Base-by-base conservation (phyloP, 2,888 invertebrate species). In the Cylloceria caligata region DNA sequence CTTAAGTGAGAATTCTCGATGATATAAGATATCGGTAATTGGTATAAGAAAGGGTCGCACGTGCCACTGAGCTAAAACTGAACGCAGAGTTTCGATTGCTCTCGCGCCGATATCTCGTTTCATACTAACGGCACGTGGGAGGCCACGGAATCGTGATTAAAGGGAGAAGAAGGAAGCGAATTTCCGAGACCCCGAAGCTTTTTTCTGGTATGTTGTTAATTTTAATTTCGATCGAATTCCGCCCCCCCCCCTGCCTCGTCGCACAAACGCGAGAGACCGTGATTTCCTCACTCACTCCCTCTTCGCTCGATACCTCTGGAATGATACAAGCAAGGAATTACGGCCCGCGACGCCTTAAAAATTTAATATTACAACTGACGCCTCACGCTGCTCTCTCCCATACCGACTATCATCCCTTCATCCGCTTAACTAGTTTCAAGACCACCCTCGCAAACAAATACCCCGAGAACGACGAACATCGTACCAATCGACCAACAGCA, bases 341-440 rank as follows among this genome's bases (percentile, higher is more conserved):
- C 87, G 86, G 83, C 86, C 81, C 83, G 36, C 86, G 86, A 85
- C 88, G 83, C 85, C 80, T 83, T 83, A 78, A 88, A 89, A 88
- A 87, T 86, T 86, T 87, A 89, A 89, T 89, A 85, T 86, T 76
- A 72, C 84, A 83, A 84, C 79, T 76, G 83, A 67, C 76, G 68
- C 65, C 81, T 52, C 52, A 62, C 39, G 39, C 64, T 49, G 19
- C 52, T 78, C 57, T 30, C 34, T 68, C 30, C 16, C 49, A 27
- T 45, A 34, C 21, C 80, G 62, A 71, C 74, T 69, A 62, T 16
- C 65, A 19, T 47, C 57, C 86, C 80, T 84, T 83, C 85, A 84
- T 83, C 79, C 83, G 90, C 91, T 91, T 90, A 91, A 91, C 91
- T 90, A 91, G 90, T 92, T 92, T 90, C 87, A 86, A 60, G 60